These are phyloP conservation scores for Prorops nasuta DNA, from an alignment of 1,140 invertebrate genomes.

Conservation along the genomic window DNA sequence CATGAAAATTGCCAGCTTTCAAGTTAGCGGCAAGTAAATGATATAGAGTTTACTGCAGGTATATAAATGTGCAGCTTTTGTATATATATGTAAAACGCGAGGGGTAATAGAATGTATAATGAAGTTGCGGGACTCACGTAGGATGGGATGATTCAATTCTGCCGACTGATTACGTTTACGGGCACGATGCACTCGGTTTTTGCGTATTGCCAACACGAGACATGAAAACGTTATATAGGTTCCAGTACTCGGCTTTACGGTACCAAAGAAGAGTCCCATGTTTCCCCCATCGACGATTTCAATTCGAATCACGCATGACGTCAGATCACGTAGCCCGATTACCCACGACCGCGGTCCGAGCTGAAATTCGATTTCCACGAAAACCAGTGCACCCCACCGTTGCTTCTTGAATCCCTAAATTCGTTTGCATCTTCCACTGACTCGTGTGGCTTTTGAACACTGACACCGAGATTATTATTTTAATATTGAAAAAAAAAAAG, in stretches of 20 bases:
- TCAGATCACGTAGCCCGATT: no score
- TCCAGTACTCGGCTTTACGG: not conserved
- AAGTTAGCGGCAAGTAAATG: not conserved
- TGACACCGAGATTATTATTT: no score
- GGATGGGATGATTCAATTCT: conserved; percentile 31
- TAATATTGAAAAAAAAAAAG: no score
- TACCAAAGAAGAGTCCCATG: not conserved
- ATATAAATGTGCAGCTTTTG: not conserved
- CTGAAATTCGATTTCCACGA: not conserved
- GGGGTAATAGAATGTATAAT: not conserved
- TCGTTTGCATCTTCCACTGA: no score
- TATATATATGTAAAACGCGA: not conserved
- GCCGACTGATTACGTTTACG: conserved; percentile 14
- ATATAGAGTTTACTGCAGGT: not conserved
- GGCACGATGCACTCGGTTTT: conserved; percentile 1
- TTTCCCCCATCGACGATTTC: not conserved
- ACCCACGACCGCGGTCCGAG: not conserved
- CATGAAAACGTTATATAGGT: not conserved
- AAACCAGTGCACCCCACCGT: not conserved
- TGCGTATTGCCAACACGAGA: not conserved
- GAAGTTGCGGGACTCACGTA: conserved; percentile 8
- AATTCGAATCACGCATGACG: not conserved
- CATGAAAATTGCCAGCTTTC: no score
- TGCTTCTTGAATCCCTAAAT: not conserved
- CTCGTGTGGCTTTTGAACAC: no score